Evolutionary conservation across 1,140 invertebrate genomes (phyloP), one percentile per base, ranked within the genome.

Genomic region (Diuraphis noxia): DNA sequence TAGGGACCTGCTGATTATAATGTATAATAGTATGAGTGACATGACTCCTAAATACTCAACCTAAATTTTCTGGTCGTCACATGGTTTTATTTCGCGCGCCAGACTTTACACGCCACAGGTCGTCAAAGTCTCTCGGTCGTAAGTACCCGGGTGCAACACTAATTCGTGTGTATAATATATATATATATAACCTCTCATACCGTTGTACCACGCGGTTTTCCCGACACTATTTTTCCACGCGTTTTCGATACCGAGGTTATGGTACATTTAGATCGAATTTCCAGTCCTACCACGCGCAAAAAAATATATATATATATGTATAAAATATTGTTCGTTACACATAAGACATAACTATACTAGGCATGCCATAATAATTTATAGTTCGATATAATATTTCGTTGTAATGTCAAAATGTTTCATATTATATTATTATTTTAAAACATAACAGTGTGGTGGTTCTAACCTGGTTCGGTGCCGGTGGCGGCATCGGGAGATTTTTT

Each of bases 391-490:
- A 25, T 52, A 25, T 25, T n/a, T 25, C 52, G 52, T 52, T 25
- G 25, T 25, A 25, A 52, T 43, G 4, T 43, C 41, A 9, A 43
- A 43, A 43, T 43, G 9, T 49, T 19, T 49, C 23, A 49, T 49
- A 49, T 17, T 46, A 46, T 56, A n/a, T 49, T 56, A 30, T 56
- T 25, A 52, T 52, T 10, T 56, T 43, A 43, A 17, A 46, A 56
- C 30, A 43, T 1, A 46, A 56, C 30, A 56, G 10, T 23, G 10
- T n/a, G 5, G 3, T n/a, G 40, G 25, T 43, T 46, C 89, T 82
- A 30, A 91, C 89, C 89, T 91, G 89, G 63, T 49, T 91, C 77
- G 43, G 38, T 17, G 21, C 38, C 52, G 40, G 63, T 43, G n/a
- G 72, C 17, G 88, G 63, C 17, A 19, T 79, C 88, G 72, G 89